Evolutionary conservation across 2,888 invertebrate genomes (phyloP).

Genomic region (Caenorhabditis doughertyi): DNA sequence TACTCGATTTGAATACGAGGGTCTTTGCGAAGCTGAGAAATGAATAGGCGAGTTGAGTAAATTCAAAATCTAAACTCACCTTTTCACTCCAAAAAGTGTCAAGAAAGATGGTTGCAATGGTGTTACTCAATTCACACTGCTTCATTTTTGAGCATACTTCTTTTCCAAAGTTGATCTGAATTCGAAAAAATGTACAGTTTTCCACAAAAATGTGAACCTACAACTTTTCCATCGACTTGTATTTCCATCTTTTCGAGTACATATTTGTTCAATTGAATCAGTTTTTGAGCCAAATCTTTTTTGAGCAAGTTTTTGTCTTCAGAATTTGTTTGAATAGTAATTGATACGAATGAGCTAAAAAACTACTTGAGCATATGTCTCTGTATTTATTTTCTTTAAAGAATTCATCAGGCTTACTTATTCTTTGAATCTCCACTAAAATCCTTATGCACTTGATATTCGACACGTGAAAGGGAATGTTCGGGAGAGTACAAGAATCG

Average conservation of each 20-base stretch:
- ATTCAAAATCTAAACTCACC: constrained; percentile 50
- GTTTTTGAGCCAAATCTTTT: constrained; percentile 66
- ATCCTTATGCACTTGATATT: constrained; percentile 81
- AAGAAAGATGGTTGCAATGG: constrained; percentile 79
- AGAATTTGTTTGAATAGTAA: constrained; percentile 78
- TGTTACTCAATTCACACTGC: constrained; percentile 79
- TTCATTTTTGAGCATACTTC: constrained; percentile 78
- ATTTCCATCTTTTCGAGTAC: constrained; percentile 81
- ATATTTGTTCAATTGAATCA: constrained; percentile 75
- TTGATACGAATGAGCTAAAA: constrained; percentile 80
- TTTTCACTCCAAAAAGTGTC: constrained; percentile 81
- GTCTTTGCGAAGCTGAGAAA: constrained; percentile 76
- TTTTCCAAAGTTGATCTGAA: constrained; percentile 76
- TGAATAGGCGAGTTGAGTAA: not conserved
- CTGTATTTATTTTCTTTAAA: too few relatives aligned
- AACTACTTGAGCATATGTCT: too few relatives aligned
- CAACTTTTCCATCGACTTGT: constrained; percentile 69
- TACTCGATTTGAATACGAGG: constrained; percentile 78
- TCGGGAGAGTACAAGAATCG: constrained; percentile 82
- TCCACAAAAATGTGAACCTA: constrained; percentile 33
- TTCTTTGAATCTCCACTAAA: constrained; percentile 82
- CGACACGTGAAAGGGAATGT: constrained; percentile 79
- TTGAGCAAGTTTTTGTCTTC: constrained; percentile 75
- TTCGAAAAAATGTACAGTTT: constrained; percentile 68
- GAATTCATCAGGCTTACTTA: constrained; percentile 68